Percentiles rank a stretch among this genome's conserved stretches.
These are phyloP conservation scores for Perca schrenkii DNA, from an alignment of 2,113 vertebrate species.

Conservation along the genomic window DNA sequence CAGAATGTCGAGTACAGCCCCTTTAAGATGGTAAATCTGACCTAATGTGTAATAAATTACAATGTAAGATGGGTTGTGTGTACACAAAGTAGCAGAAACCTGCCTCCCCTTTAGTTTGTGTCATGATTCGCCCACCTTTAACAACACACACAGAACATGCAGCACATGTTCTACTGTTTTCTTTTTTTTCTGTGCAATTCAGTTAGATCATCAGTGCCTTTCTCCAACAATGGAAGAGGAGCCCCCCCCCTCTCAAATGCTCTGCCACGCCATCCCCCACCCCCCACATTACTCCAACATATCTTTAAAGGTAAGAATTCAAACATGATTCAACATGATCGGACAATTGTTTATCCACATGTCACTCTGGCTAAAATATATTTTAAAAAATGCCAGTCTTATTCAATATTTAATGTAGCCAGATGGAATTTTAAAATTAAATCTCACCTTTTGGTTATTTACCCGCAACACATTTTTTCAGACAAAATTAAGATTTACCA, in stretches of 20 bases:
- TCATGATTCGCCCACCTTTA: conserved; percentile 20
- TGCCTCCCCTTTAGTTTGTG: background rate
- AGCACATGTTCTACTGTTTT: conserved; percentile 21
- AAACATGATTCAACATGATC: no score
- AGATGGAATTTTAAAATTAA: background rate
- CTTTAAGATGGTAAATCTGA: background rate
- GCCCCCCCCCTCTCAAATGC: conserved; percentile 14
- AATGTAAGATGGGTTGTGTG: background rate
- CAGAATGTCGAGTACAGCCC: no score
- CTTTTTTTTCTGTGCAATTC: background rate
- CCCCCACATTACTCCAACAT: background rate
- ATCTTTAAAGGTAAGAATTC: background rate
- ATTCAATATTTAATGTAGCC: background rate
- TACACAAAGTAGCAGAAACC: background rate
- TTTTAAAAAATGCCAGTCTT: background rate
- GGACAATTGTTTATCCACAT: background rate
- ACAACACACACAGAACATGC: conserved; percentile 6
- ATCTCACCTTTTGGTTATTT: background rate
- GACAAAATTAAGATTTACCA: background rate
- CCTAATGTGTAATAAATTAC: no score
- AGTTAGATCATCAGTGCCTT: conserved; percentile 28
- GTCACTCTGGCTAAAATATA: background rate
- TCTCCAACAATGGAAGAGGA: conserved; percentile 20
- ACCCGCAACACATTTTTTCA: background rate
- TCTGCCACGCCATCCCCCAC: background rate